phyloP scores from a whole-genome alignment of 2,888 invertebrate genomes.

The Theretra japonica region DNA sequence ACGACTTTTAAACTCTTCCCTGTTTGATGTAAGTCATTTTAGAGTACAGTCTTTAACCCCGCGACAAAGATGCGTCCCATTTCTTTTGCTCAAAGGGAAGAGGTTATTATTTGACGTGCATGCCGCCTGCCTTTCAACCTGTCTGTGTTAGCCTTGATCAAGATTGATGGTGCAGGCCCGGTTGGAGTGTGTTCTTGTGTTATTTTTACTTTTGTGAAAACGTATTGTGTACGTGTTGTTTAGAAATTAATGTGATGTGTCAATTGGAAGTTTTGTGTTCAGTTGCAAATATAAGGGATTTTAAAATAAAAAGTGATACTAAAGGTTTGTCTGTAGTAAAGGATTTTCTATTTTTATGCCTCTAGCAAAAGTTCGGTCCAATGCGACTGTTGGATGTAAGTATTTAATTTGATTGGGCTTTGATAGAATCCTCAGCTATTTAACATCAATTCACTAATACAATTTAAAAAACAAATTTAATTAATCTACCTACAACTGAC shows the following conservation, averaged over 20 bases:
- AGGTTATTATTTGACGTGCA: conserved; percentile 41
- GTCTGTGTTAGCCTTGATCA: conserved; percentile 45
- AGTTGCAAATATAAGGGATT: too few species aligned
- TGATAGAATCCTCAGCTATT: too few species aligned
- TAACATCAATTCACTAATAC: too few species aligned
- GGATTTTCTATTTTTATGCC: too few species aligned
- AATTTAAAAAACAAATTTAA: not conserved
- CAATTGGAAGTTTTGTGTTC: too few species aligned
- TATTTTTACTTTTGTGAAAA: conserved; percentile 33
- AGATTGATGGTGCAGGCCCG: conserved; percentile 52
- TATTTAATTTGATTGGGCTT: too few species aligned
- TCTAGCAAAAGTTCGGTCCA: too few species aligned
- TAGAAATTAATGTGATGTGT: not conserved
- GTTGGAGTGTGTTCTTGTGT: conserved; percentile 44
- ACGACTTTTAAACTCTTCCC: conserved; percentile 15
- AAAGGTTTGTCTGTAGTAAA: too few species aligned
- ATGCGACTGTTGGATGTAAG: too few species aligned
- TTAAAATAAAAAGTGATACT: not conserved
- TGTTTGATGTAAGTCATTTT: conserved; percentile 26
- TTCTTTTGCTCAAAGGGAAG: conserved; percentile 39
- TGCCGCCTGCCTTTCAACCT: conserved; percentile 38
- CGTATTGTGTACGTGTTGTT: not conserved
- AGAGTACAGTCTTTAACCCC: conserved; percentile 25
- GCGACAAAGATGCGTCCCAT: conserved; percentile 33
- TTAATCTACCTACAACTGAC: not conserved